Conservation (phyloP, 2,113 vertebrate species). For the Petaurus breviceps region DNA sequence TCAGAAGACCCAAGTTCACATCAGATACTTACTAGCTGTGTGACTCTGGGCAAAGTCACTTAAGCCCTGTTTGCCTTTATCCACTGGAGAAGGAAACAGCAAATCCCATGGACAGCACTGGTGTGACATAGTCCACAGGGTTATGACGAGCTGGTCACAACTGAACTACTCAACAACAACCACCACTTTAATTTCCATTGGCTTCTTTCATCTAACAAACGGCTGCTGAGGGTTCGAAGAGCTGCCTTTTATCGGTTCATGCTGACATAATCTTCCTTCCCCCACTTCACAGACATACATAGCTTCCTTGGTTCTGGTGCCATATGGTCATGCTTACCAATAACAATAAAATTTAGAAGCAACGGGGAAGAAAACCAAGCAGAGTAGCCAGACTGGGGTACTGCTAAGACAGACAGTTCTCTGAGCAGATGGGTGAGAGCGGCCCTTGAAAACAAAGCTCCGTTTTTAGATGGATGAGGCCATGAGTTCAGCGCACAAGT, state of each 20-base stretch:
- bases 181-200: not conserved
- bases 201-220: conserved; percentile 20
- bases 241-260: not conserved
- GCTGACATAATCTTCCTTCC: not conserved
- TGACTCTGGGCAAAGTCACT: not conserved
- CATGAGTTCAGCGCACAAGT: conserved; percentile 41
- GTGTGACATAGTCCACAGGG: not conserved
- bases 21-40: not conserved
- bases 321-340: conserved; percentile 53
- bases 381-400: conserved; percentile 30
- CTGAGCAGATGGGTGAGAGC: conserved; percentile 28
- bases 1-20: not conserved
- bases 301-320: conserved; percentile 25
- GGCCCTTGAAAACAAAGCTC: conserved; percentile 25
- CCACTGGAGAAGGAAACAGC: not conserved
- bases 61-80: not conserved
- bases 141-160: not conserved
- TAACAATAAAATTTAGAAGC: conserved; percentile 49
- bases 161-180: not conserved
- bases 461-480: conserved; percentile 46
- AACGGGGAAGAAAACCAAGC: conserved; percentile 23
- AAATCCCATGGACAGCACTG: not conserved
- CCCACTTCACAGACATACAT: not conserved
- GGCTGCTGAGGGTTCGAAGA: not conserved
- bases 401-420: conserved; percentile 17